These are phyloP conservation scores for Heterocephalus glaber DNA, from an alignment of 2,113 vertebrate genomes.

Conservation along the genomic window DNA sequence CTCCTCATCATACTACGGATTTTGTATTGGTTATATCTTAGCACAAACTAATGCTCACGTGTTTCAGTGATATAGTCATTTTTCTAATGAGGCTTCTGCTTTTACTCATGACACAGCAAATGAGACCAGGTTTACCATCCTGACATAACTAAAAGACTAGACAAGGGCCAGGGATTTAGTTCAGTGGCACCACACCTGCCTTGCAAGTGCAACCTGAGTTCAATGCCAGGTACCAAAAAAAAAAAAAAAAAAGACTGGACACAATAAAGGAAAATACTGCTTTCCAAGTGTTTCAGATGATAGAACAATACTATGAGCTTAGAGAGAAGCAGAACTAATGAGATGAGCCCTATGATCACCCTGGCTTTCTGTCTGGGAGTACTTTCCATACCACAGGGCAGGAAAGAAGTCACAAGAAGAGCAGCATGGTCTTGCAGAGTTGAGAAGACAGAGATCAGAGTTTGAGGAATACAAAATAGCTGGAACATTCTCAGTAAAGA, in stretches of 20 bases:
- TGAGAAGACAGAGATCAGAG: neutral
- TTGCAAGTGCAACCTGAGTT: too few species aligned
- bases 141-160: neutral
- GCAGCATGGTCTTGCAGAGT: neutral
- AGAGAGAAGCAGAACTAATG: neutral
- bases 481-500: neutral
- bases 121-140: neutral
- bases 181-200: too few species aligned
- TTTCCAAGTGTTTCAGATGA: neutral
- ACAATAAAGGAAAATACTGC: slow-evolving; percentile 19
- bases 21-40: slow-evolving; percentile 13
- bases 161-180: neutral
- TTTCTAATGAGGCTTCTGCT: slow-evolving; percentile 33
- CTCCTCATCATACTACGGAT: neutral
- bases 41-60: neutral
- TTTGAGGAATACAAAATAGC: neutral
- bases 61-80: neutral
- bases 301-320: neutral
- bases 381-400: neutral
- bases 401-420: neutral
- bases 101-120: neutral
- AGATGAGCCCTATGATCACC: neutral
- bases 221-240: too few species aligned
- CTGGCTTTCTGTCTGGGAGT: neutral
- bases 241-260: neutral